Conservation (phyloP, 2,888 invertebrate genomes). For the Idaea dimidiata region DNA sequence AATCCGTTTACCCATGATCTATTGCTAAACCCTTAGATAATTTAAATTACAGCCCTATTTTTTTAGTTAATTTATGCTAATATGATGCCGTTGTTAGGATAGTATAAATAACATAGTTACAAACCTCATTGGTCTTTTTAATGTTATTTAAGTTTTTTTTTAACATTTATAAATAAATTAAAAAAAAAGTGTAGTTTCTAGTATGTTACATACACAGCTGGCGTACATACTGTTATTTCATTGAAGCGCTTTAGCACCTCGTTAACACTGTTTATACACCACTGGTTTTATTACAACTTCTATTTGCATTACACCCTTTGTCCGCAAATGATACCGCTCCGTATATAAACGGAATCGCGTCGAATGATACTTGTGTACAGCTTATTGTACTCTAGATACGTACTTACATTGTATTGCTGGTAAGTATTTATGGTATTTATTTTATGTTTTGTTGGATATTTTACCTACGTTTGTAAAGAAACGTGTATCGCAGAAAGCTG, state of each 20-base stretch:
- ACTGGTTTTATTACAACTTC: slow-evolving; percentile 27
- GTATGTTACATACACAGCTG: not conserved
- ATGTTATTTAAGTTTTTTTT: too few species aligned
- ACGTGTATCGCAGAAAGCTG: too few species aligned
- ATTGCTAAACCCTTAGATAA: not conserved
- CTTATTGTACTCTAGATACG: not conserved
- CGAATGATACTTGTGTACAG: not conserved
- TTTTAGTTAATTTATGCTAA: too few species aligned
- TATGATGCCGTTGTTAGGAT: too few species aligned
- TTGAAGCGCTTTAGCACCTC: slow-evolving; percentile 24
- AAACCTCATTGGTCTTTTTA: too few species aligned
- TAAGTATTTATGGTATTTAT: too few species aligned
- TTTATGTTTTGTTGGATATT: too few species aligned
- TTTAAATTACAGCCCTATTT: too few species aligned
- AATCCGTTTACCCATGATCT: not conserved
- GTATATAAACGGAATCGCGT: not conserved
- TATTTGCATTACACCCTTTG: slow-evolving; percentile 31
- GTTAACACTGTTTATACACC: slow-evolving; percentile 30
- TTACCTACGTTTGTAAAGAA: too few species aligned
- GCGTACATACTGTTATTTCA: slow-evolving; percentile 8
- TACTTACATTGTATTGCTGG: not conserved
- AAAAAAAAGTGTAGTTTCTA: too few species aligned
- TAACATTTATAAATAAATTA: too few species aligned
- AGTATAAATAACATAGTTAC: too few species aligned
- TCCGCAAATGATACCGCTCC: slow-evolving; percentile 19